Percentiles rank a stretch among this genome's conserved stretches.
These are phyloP conservation scores for Plectus sambesii DNA, from an alignment of 1,140 invertebrate genomes.

Conservation along the genomic window DNA sequence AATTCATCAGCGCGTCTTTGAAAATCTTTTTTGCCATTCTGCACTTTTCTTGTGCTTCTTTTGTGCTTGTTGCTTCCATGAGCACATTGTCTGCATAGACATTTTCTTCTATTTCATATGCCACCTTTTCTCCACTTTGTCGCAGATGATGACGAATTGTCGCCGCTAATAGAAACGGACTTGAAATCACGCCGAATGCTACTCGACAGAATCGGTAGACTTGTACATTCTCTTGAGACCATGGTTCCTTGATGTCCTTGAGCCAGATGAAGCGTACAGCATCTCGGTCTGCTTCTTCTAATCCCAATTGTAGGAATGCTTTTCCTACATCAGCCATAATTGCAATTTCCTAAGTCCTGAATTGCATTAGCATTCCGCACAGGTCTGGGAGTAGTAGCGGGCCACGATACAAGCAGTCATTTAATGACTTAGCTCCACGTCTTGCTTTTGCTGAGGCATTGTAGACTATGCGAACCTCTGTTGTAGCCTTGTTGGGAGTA, in stretches of 20 bases:
- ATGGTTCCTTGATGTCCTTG: constrained; percentile 5
- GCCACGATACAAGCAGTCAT: constrained; percentile 36
- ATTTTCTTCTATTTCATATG: constrained; percentile 4
- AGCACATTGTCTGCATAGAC: constrained; percentile 28
- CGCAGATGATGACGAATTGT: constrained; percentile 18
- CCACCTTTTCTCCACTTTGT: background rate
- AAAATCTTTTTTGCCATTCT: constrained; percentile 13
- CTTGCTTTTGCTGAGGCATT: constrained; percentile 40
- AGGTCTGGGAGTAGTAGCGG: constrained; percentile 25
- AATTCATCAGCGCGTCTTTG: constrained; percentile 19
- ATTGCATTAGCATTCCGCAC: constrained; percentile 15
- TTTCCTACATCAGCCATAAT: constrained; percentile 24
- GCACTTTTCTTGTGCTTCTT: constrained; percentile 13
- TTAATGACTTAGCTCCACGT: constrained; percentile 33
- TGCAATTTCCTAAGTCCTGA: background rate
- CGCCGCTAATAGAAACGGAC: constrained; percentile 19
- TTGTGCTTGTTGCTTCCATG: background rate
- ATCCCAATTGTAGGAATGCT: constrained; percentile 23
- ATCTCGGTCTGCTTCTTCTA: constrained; percentile 16
- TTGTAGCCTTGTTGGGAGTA: constrained; percentile 28
- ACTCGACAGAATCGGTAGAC: constrained; percentile 20
- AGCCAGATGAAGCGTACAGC: constrained; percentile 27
- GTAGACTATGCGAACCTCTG: constrained; percentile 46
- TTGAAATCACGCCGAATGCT: constrained; percentile 17
- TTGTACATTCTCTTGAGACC: constrained; percentile 4